Evolutionary conservation across 2,113 vertebrate species (phyloP).

Genomic region (Aldabrachelys gigantea): DNA sequence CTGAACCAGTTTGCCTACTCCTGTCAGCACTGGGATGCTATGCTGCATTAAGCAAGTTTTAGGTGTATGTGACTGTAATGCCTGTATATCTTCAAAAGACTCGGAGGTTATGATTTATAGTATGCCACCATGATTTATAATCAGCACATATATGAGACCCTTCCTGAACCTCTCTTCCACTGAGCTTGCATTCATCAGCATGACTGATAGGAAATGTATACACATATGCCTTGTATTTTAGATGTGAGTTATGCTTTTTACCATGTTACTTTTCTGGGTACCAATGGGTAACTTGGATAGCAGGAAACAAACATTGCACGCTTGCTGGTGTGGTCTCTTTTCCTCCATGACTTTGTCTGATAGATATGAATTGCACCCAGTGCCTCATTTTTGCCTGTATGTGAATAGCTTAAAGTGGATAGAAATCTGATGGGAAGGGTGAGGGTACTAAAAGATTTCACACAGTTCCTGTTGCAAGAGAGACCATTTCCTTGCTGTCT

Average conservation of each 20-base stretch:
- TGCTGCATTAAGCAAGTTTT: background rate
- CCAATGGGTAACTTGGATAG: slow-evolving; percentile 2
- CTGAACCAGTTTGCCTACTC: background rate
- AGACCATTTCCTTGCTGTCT: slow-evolving; percentile 80
- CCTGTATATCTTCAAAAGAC: slow-evolving; percentile 11
- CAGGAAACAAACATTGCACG: background rate
- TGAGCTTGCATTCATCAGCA: background rate
- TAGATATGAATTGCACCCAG: slow-evolving; percentile 66
- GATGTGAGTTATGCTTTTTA: slow-evolving; percentile 13
- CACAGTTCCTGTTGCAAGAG: slow-evolving; percentile 80
- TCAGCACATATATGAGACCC: background rate
- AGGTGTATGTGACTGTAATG: background rate
- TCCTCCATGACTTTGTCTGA: slow-evolving; percentile 61
- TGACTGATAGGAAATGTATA: background rate
- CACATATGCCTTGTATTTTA: background rate
- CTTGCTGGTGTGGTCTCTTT: background rate
- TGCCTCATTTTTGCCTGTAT: slow-evolving; percentile 68
- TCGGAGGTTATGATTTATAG: background rate
- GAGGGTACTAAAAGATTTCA: slow-evolving; percentile 67
- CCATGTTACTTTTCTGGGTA: slow-evolving; percentile 4
- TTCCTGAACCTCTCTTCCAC: background rate
- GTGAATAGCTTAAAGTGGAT: slow-evolving; percentile 76
- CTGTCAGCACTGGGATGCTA: background rate
- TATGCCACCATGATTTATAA: background rate
- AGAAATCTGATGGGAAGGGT: slow-evolving; percentile 61